Evolutionary conservation across 2,888 invertebrate species (phyloP).

Genomic region (Norana najaformis): DNA sequence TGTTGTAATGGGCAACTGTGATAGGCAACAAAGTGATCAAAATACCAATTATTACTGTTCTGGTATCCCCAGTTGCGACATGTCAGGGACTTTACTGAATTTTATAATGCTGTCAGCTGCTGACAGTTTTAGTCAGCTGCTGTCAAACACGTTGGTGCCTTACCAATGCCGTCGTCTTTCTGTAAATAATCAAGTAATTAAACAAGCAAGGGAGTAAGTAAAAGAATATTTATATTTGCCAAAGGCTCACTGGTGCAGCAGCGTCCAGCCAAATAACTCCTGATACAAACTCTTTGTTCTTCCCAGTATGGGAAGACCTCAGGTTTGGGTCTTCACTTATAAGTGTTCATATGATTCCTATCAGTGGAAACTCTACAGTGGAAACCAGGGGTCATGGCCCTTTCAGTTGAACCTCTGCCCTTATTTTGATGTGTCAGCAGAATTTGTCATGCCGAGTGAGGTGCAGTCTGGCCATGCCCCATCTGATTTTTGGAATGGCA

Average conservation of each 20-base stretch:
- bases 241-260: neutral
- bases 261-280: neutral
- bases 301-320: neutral
- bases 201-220: neutral
- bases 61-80: neutral
- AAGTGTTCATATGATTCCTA: neutral
- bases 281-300: neutral
- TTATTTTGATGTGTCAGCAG: neutral
- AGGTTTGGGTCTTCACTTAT: neutral
- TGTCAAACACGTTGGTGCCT: neutral
- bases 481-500: neutral
- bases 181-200: too few relatives aligned
- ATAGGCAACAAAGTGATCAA: neutral
- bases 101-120: neutral
- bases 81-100: neutral
- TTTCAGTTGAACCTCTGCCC: neutral
- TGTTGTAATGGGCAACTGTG: too few relatives aligned
- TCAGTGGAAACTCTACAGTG: neutral
- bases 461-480: neutral
- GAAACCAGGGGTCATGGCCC: neutral
- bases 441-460: neutral
- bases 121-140: neutral
- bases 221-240: neutral
- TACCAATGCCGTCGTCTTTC: neutral
- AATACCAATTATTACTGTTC: neutral